Evolutionary conservation across 64 coral and sea anemone species (phyloP).

Genomic region (Porites lutea): DNA sequence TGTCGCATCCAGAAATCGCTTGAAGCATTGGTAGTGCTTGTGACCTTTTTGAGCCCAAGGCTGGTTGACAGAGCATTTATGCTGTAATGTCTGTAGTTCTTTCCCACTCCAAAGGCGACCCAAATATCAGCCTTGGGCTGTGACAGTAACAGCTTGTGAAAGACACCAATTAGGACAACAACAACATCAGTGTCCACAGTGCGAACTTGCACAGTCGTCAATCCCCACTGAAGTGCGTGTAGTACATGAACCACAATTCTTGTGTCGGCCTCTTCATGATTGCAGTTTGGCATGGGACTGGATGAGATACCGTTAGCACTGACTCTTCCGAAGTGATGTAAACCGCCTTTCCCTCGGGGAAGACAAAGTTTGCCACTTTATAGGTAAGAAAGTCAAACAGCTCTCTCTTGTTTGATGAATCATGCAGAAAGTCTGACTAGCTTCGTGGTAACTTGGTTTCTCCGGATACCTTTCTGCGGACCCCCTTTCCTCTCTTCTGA

Average conservation of each 20-base stretch:
- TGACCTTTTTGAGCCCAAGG: constrained; percentile 21
- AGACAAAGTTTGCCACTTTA: constrained; percentile 3
- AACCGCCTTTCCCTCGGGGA: not conserved
- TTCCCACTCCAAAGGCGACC: constrained; percentile 42
- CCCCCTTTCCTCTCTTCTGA: not conserved
- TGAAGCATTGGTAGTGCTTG: constrained; percentile 36
- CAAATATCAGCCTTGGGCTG: constrained; percentile 18
- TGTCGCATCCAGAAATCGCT: constrained; percentile 52
- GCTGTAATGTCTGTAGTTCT: constrained; percentile 14
- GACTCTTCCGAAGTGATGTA: not conserved
- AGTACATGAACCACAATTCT: not conserved
- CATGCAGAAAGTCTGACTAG: constrained; percentile 15
- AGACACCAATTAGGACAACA: not conserved
- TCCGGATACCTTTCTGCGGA: not conserved
- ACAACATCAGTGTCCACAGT: constrained; percentile 46
- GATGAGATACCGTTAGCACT: not conserved
- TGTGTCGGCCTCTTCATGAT: not conserved
- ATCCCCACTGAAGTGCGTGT: no score
- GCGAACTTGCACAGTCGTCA: not conserved
- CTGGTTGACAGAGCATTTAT: constrained; percentile 38
- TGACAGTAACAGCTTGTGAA: not conserved
- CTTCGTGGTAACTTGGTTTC: not conserved
- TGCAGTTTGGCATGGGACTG: not conserved
- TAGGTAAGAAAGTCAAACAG: constrained; percentile 27
- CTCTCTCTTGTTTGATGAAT: constrained; percentile 22